These are phyloP conservation scores for Poeciliopsis prolifica DNA, from an alignment of 2,113 vertebrate species.

Conservation along the genomic window DNA sequence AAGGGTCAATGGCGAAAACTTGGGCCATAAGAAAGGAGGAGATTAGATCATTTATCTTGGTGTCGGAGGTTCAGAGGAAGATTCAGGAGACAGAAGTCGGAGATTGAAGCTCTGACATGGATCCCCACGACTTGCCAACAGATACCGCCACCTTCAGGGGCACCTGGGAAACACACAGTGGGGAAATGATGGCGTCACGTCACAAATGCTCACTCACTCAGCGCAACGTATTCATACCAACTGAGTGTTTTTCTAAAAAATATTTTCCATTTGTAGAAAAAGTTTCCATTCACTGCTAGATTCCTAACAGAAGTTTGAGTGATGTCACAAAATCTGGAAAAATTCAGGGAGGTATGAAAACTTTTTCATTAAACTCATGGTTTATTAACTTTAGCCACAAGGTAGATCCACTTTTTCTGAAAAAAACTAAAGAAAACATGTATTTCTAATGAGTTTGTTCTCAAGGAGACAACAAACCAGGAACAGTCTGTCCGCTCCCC, in stretches of 20 bases:
- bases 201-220: background rate
- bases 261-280: no score
- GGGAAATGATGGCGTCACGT: background rate
- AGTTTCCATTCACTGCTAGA: no score
- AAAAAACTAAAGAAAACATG: background rate
- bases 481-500: slow-evolving; percentile 2
- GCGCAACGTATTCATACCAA: background rate
- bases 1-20: background rate
- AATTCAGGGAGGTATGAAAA: background rate
- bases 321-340: background rate
- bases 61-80: background rate
- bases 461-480: background rate
- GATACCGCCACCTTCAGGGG: slow-evolving; percentile 89
- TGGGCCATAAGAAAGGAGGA: background rate
- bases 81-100: slow-evolving; percentile 51
- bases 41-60: background rate
- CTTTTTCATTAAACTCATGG: background rate
- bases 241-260: background rate
- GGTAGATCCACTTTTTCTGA: background rate
- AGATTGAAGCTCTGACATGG: slow-evolving; percentile 83
- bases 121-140: slow-evolving; percentile 88
- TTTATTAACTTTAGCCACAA: background rate
- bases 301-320: no score
- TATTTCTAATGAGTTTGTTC: background rate
- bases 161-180: slow-evolving; percentile 79